phyloP scores from a whole-genome alignment of 2,797 vertebrate species.

The Parauchenoglanis ngamensis region DNA sequence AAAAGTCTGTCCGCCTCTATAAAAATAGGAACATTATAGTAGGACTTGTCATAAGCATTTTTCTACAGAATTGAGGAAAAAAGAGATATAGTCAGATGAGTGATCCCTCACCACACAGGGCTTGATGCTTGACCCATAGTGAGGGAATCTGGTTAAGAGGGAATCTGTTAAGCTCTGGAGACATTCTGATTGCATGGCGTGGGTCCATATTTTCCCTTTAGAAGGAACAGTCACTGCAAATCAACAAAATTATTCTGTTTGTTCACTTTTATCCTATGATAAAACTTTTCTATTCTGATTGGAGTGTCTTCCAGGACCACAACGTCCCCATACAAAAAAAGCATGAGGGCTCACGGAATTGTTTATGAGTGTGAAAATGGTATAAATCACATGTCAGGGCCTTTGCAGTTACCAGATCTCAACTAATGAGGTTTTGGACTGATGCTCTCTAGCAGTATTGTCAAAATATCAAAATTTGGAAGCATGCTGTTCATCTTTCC shows the following conservation, averaged over 20 bases:
- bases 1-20: background rate
- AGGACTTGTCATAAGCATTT: background rate
- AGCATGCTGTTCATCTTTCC: background rate
- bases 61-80: background rate
- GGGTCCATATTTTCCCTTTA: background rate
- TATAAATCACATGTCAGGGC: background rate
- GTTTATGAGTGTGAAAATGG: background rate
- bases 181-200: background rate
- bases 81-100: background rate
- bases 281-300: background rate
- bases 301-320: background rate
- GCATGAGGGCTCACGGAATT: background rate
- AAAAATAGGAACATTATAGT: background rate
- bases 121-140: background rate
- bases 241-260: no score
- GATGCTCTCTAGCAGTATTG: background rate
- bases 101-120: background rate
- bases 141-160: background rate
- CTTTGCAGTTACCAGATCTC: background rate
- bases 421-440: background rate
- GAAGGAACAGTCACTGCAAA: background rate
- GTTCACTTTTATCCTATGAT: background rate
- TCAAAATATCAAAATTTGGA: background rate
- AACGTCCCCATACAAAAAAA: background rate
- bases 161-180: background rate